A percentile compares a stretch with the other conserved stretches of the same genome.
Evolutionary conservation across 2,113 vertebrate species (phyloP).

Genomic region (Vulpes vulpes): DNA sequence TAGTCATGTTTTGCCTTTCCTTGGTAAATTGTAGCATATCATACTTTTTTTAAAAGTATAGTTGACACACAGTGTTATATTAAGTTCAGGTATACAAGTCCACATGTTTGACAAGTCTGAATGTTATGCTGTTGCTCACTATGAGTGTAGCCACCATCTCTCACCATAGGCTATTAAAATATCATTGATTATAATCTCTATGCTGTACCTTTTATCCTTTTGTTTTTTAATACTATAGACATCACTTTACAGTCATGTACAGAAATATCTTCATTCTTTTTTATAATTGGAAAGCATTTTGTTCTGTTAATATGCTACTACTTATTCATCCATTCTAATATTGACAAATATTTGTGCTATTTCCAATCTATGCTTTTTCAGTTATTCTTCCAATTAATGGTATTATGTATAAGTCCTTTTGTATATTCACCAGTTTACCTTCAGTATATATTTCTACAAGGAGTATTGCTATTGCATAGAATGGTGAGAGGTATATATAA

Average conservation of each 20-base stretch:
- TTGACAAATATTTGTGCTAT: neutral
- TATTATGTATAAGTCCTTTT: neutral
- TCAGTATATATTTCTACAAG: neutral
- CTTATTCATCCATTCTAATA: neutral
- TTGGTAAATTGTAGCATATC: neutral
- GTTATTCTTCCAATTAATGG: neutral
- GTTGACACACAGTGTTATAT: neutral
- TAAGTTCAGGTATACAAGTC: neutral
- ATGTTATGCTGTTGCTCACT: neutral
- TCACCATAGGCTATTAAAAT: neutral
- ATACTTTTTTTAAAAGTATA: neutral
- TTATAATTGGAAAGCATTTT: neutral
- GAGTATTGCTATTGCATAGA: neutral
- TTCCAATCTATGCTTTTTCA: neutral
- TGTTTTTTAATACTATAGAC: neutral
- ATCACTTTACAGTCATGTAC: neutral
- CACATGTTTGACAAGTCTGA: neutral
- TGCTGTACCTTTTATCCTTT: neutral
- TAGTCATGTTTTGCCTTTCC: neutral
- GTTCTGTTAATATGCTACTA: neutral
- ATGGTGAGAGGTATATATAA: neutral
- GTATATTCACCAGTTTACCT: neutral
- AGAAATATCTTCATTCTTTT: neutral
- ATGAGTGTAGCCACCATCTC: neutral
- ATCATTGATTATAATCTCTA: neutral